Percentiles rank a stretch among this genome's conserved stretches.
Conservation (phyloP, 2,113 vertebrate genomes). For the Chrysemys picta region DNA sequence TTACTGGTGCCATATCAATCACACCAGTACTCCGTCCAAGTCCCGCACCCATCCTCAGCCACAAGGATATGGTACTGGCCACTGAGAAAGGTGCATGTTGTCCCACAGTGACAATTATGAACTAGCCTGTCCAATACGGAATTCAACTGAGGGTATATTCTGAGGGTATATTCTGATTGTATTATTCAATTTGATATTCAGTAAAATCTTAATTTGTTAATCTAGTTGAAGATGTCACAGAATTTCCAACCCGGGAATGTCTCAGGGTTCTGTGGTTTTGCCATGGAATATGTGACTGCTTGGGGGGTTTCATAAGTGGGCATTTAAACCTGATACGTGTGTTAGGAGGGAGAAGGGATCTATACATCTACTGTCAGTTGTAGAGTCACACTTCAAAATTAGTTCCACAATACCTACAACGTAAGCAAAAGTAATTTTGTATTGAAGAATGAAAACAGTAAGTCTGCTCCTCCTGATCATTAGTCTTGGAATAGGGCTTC, state of each 20-base stretch:
- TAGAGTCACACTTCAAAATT: background rate
- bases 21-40: no score
- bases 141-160: background rate
- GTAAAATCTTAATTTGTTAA: background rate
- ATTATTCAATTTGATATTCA: background rate
- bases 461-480: no score
- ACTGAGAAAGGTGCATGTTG: no score
- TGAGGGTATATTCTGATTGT: fast-evolving
- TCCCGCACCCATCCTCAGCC: no score
- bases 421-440: background rate
- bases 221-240: fast-evolving
- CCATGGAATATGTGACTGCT: background rate
- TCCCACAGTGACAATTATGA: no score
- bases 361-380: background rate
- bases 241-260: fast-evolving
- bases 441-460: no score
- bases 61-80: no score
- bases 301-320: fast-evolving
- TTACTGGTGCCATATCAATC: no score
- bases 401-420: no score
- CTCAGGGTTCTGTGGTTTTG: background rate
- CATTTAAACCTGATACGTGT: background rate
- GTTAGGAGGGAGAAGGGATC: background rate
- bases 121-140: no score
- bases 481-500: no score